These are phyloP conservation scores for Monopis laevigella DNA, from an alignment of 2,888 invertebrate species.

Conservation along the genomic window DNA sequence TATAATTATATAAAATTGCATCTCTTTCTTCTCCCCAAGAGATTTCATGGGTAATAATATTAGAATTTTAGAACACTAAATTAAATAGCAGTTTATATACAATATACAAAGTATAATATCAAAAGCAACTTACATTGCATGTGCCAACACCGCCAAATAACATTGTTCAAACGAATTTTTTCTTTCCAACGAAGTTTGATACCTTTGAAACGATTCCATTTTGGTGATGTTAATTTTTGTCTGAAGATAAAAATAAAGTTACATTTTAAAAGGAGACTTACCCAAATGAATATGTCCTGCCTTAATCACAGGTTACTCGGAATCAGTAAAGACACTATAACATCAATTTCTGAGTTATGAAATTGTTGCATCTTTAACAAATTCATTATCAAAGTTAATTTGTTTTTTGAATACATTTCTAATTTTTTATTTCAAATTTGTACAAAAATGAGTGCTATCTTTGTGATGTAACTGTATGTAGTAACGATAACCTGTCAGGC, in stretches of 20 bases:
- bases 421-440: not conserved
- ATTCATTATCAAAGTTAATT: not conserved
- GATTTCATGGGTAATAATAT: too few species aligned
- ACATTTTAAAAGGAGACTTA: constrained; percentile 28
- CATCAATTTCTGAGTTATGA: not conserved
- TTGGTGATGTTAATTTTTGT: constrained; percentile 98
- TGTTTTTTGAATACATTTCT: constrained; percentile 3
- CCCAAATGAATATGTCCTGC: constrained; percentile 24
- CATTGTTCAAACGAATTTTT: constrained; percentile 98
- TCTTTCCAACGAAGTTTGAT: constrained; percentile 97
- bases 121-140: constrained; percentile 91
- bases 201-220: constrained; percentile 99
- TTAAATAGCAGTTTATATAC: too few species aligned
- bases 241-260: constrained; percentile 64
- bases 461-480: constrained; percentile 36
- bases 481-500: constrained; percentile 32
- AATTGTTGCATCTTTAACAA: not conserved
- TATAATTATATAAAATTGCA: too few species aligned
- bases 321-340: constrained; percentile 18
- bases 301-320: constrained; percentile 43
- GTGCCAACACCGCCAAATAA: constrained; percentile 99
- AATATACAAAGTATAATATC: too few species aligned
- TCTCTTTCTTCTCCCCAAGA: too few species aligned
- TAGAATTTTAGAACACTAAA: too few species aligned
- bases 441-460: constrained; percentile 1